Conservation (phyloP, 2,888 invertebrate species). For the Machimus atricapillus region DNA sequence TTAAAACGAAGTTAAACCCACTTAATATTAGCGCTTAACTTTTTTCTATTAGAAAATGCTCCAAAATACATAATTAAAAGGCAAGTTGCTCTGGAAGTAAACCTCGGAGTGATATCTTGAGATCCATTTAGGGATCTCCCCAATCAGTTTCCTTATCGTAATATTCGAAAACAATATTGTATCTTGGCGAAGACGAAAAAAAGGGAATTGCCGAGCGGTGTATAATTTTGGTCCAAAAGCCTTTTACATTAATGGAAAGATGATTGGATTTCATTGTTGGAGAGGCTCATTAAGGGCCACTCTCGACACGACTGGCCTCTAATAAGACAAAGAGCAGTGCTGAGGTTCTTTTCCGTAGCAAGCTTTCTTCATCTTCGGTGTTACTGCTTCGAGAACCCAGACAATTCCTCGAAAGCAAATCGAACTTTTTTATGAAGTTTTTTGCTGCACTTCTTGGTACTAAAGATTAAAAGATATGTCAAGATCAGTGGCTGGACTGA, state of each 20-base stretch:
- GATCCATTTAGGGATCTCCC: background rate
- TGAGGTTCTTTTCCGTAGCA: background rate
- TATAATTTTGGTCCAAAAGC: constrained; percentile 37
- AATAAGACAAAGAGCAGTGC: constrained; percentile 29
- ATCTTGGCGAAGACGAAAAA: background rate
- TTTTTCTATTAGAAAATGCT: background rate
- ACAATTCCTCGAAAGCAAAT: background rate
- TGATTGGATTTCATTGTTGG: constrained; percentile 47
- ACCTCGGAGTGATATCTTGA: background rate
- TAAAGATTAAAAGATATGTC: constrained; percentile 31
- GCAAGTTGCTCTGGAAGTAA: background rate
- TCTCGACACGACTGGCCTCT: background rate
- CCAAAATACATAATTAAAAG: background rate
- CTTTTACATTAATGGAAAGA: constrained; percentile 48
- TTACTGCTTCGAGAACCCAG: background rate
- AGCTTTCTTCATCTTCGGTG: background rate
- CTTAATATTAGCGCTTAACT: background rate
- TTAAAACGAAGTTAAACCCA: background rate
- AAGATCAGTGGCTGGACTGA: background rate
- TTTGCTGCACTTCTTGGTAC: background rate
- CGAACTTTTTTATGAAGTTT: background rate
- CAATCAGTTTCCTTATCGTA: background rate
- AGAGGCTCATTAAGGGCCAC: constrained; percentile 41
- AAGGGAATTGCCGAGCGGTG: background rate
- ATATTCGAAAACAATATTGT: background rate